Base-by-base conservation (phyloP, 1,140 invertebrate genomes). In the Brevipalpus yothersi region DNA sequence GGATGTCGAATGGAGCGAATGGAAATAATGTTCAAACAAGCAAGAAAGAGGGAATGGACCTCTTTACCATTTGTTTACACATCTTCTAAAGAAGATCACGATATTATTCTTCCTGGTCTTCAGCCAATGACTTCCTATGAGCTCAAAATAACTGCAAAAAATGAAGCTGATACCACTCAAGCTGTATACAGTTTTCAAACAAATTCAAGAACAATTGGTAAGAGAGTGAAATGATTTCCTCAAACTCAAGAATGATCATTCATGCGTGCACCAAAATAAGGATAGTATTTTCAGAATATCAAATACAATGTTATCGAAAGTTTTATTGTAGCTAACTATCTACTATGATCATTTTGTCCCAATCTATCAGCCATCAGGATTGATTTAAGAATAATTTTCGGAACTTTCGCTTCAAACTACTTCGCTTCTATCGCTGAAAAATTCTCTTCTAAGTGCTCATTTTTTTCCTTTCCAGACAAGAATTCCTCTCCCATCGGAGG, bases 101-200 rank as follows among this genome's bases (percentile, higher is more conserved):
- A 57, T 42, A 23, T 57, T 11, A 8, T 42, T 42, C 4, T 57
- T 0, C 67, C 78, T 43, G 85, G 88, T 60, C 72, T 95, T 13
- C 77, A 79, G 42, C 81, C 88, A 0, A 83, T 80, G 15, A 86
- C 84, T 0, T 82, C 82, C 67, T 93, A 94, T 70, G 80, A 84
- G 39, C 76, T 89, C 41, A 79, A 81, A 62, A 82, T 93, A 53
- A 85, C 83, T 0, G 89, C 89, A 1, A 81, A 86, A 70, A 94
- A 92, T 70, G 87, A 91, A 69, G 89, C 89, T 0, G 90, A 90
- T 0, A 83, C 82, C 53, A 86, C 84, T 0, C 79, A 82, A 51
- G 83, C 82, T 0, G 73, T 84, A n/a, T 90, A 92, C 68, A 84
- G 86, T 62, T 81, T 83, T 69, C 75, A 73, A 42, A 83, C 81